These are phyloP conservation scores for Drosophila neoperkinsi DNA, from an alignment of 2,888 invertebrate genomes.

Conservation along the genomic window DNA sequence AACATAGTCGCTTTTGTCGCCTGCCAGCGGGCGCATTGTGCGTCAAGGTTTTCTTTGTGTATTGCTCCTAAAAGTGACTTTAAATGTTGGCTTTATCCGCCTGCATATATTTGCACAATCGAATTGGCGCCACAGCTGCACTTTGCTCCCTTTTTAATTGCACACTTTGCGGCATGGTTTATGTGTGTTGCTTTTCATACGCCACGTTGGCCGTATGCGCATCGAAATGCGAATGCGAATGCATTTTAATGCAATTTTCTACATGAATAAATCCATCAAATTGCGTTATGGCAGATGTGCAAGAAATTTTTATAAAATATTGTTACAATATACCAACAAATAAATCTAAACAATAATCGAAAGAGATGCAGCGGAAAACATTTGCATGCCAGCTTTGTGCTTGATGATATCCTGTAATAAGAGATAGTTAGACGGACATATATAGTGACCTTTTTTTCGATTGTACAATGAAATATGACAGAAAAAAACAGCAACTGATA, in stretches of 20 bases:
- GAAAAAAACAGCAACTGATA: not conserved
- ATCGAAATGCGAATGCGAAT: slow-evolving; percentile 32
- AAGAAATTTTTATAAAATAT: slow-evolving; percentile 53
- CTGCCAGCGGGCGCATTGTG: slow-evolving; percentile 38
- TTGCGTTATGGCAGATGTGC: slow-evolving; percentile 46
- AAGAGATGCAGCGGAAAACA: not conserved
- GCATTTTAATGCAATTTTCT: slow-evolving; percentile 76
- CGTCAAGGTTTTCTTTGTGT: slow-evolving; percentile 8
- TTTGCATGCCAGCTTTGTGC: not conserved
- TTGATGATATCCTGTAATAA: slow-evolving; percentile 11
- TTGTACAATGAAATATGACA: not conserved
- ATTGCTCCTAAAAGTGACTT: slow-evolving; percentile 4
- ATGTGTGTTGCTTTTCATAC: slow-evolving; percentile 24
- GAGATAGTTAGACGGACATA: not conserved
- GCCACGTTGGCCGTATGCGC: slow-evolving; percentile 23
- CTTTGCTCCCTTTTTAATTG: slow-evolving; percentile 46
- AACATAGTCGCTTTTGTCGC: slow-evolving; percentile 2
- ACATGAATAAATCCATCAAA: slow-evolving; percentile 75
- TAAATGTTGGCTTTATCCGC: slow-evolving; percentile 20
- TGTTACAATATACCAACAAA: slow-evolving; percentile 33
- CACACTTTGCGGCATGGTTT: slow-evolving; percentile 48
- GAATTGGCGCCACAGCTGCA: slow-evolving; percentile 56
- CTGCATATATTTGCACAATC: slow-evolving; percentile 26
- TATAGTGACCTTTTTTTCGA: not conserved
- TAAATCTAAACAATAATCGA: slow-evolving; percentile 50